Evolutionary conservation across 2,888 invertebrate genomes (phyloP), one percentile per base, ranked within the genome.

Genomic region (Drosophila subquinaria): DNA sequence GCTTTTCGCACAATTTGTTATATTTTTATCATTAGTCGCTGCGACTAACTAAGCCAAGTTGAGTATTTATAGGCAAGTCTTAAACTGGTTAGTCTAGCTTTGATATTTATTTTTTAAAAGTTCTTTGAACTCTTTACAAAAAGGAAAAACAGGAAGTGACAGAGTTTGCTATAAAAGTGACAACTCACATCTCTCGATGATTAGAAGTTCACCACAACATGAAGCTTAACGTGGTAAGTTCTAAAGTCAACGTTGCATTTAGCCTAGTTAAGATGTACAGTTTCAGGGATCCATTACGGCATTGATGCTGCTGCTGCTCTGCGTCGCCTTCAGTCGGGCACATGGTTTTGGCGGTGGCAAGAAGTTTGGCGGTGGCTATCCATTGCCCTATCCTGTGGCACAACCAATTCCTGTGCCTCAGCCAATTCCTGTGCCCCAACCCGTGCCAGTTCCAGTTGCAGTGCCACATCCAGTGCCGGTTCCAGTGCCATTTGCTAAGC

Each of bases 291-390:
- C 40, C 27, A 27, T 70, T n/a, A 8, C 55, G 3, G 47, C 51
- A 9, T 38, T 82, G 30, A n/a, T 75, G 38, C 15, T 89, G 35
- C 15, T 89, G 35, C 11, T 76, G 9, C 43, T 78, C 23, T 65
- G 78, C 59, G 2, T 71, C 2, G 53, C 38, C 11, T 23, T 1
- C 0, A 56, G 47, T 6, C 33, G 66, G 9, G 66, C 65, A 10
- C 90, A 86, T 43, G 76, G 90, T 0, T 89, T 86, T 56, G 90
- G 86, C 0, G 90, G 86, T 1, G 90, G 86, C n/a, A 65, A 47
- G 4, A 86, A 86, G 63, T 67, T 82, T 27, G 89, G 90, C 1
- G 88, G 90, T 2, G 89, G 78, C 6, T 89, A 82, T 47, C 77
- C 78, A 30, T 68, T 86, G 1, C 74, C 84, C 0, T 86, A 76